phyloP scores from a whole-genome alignment of 2,888 invertebrate genomes.

The Rapana venosa region DNA sequence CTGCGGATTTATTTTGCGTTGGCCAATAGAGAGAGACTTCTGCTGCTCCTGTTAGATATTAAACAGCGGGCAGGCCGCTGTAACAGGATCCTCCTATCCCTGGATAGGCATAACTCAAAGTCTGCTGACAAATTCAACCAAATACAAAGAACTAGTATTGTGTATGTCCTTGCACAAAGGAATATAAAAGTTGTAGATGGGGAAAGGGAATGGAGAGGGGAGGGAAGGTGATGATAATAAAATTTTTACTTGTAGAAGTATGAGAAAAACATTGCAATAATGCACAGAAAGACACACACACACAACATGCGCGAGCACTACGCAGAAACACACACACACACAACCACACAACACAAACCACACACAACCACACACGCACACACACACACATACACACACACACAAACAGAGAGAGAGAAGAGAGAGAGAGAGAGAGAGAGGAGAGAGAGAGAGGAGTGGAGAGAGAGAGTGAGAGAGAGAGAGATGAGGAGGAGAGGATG shows the following conservation, averaged over 20 bases:
- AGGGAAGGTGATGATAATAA: not conserved
- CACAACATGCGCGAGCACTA: too few species aligned
- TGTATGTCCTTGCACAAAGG: not conserved
- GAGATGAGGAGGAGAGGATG: not conserved
- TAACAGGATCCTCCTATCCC: too few species aligned
- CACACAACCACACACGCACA: not conserved
- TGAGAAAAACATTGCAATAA: too few species aligned
- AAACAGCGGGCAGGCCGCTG: too few species aligned
- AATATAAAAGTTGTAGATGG: not conserved
- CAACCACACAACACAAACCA: too few species aligned
- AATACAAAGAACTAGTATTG: not conserved
- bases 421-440: not conserved
- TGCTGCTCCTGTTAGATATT: too few species aligned
- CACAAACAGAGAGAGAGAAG: not conserved
- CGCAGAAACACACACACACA: not conserved
- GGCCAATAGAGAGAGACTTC: too few species aligned
- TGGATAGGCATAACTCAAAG: too few species aligned
- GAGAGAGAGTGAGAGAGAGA: not conserved
- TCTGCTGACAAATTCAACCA: too few species aligned
- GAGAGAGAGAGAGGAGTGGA: conserved; percentile 1
- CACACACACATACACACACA: not conserved
- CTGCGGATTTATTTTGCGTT: too few species aligned
- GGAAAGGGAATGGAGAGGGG: not conserved
- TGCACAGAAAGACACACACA: not conserved
- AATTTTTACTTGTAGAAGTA: too few species aligned